Base-by-base conservation (phyloP, 2,113 vertebrate species). In the Hymenochirus boettgeri region DNA sequence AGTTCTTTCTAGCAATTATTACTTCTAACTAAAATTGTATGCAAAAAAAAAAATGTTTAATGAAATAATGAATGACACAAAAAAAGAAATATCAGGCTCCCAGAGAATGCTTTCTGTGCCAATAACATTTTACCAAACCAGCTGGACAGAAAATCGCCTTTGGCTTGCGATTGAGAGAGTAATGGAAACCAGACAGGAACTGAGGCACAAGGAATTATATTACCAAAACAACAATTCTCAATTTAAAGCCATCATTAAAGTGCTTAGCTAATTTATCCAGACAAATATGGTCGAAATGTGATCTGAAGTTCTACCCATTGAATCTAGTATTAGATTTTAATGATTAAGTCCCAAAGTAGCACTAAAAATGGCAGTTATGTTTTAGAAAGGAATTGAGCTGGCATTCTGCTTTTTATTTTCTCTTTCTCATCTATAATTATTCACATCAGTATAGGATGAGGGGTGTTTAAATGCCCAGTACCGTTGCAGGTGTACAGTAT, bases 211-310 rank as follows among this genome's bases (percentile, higher is more conserved):
- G 79, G 73, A 72, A 78, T 73, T 78, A 77, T 75, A 73, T 81
- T 79, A 77, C 76, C 81, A 73, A 75, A 77, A 76, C 81, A 82
- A 80, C 75, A 82, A 82, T 79, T 81, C 75, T 80, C 10, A 21
- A 77, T 86, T 79, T 77, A 85, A 88, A 83, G 82, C 79, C 82
- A 80, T 85, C 79, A 86, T 86, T 86, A 85, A 72, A 76, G 70
- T 73, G 73, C 73, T 60, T 61, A 74, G 77, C 69, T 81, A 80
- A 78, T 53, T 53, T 82, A 85, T 80, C 77, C 78, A 80, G 75
- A 86, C 80, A 83, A 80, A 84, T 76, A 71, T 80, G 77, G 78
- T 77, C 79, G 78, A 80, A 84, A 84, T 71, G 72, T 80, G 80
- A 83, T 70, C 78, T 77, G 71, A 81, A 73, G 72, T 76, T 77